Evolutionary conservation across 2,888 invertebrate species (phyloP), one percentile per base, ranked within the genome.

Genomic region (Drosophila birchii): DNA sequence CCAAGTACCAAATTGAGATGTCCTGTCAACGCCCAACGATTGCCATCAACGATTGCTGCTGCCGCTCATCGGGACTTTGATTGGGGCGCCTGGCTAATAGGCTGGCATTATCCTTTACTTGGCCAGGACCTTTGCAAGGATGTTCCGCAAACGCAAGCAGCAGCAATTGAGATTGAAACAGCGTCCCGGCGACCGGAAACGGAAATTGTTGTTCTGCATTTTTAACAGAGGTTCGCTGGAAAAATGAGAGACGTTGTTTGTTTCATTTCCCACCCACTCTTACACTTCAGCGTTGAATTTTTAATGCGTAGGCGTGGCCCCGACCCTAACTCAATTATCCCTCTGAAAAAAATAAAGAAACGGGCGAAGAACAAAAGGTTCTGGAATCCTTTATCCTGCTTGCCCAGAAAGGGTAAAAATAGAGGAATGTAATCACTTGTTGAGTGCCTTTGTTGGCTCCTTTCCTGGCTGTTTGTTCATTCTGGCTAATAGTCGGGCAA

Each of bases 191-290:
- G 83, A 81, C 26, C 83, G 86, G 83, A 86, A 86, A 74, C 88
- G 88, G 88, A 86, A 85, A 82, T 89, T 88, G 80, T 86, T 86
- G 86, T 79, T 82, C 45, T 86, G 89, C 86, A 86, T 89, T 88
- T 89, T 89, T 88, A 89, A 89, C 74, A 77, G 75, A 86, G 85
- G 85, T 86, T 70, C 53, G 86, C 29, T n/a, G n/a, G 38, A 12
- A 6, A 32, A 29, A 41, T n/a, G n/a, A 39, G n/a, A 36, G 12
- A 29, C 20, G 16, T 34, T 51, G 51, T 51, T 34, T 78, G 67
- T 63, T 78, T 76, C 71, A 67, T 66, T 75, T 68, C 49, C 14
- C 32, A 18, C n/a, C 29, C 16, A 5, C 32, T 4, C 62, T 32
- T 57, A 36, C 72, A 23, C 54, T 54, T 57, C 32, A 73, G 85